phyloP scores from a whole-genome alignment of 1,140 invertebrate species.

The Apocrypta bakeri region DNA sequence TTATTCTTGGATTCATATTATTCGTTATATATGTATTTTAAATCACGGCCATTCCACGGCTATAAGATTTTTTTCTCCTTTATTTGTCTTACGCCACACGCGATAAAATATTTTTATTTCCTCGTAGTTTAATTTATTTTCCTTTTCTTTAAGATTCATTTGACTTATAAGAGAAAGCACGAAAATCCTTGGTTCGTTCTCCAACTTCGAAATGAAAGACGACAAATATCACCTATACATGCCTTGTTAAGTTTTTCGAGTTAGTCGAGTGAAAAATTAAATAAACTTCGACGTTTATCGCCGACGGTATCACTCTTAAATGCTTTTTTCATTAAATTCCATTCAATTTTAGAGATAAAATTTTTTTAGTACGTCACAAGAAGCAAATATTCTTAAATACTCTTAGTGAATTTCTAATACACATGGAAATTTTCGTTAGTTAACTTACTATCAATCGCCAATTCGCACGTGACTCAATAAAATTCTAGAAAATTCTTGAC shows the following conservation, averaged over 20 bases:
- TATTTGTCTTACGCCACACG: constrained; percentile 33
- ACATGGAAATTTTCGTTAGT: not conserved
- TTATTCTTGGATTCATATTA: not conserved
- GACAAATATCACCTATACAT: constrained; percentile 40
- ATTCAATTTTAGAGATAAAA: constrained; percentile 34
- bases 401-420: constrained; percentile 20
- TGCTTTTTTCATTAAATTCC: constrained; percentile 3
- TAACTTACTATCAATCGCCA: constrained; percentile 14
- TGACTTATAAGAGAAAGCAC: constrained; percentile 36
- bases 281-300: not conserved
- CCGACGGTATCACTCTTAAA: not conserved
- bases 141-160: constrained; percentile 23
- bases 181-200: constrained; percentile 18
- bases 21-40: constrained; percentile 25
- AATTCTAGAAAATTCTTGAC: constrained; percentile 34
- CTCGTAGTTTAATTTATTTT: constrained; percentile 11
- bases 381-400: not conserved
- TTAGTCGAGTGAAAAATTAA: not conserved
- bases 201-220: constrained; percentile 45
- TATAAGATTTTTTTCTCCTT: constrained; percentile 6
- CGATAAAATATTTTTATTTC: constrained; percentile 45
- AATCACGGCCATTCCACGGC: not conserved
- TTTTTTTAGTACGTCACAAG: constrained; percentile 26
- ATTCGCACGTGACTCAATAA: constrained; percentile 19
- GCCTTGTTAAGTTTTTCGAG: not conserved